Evolutionary conservation across 2,797 vertebrate species (phyloP).

Genomic region (Lepilemur septentrionalis): DNA sequence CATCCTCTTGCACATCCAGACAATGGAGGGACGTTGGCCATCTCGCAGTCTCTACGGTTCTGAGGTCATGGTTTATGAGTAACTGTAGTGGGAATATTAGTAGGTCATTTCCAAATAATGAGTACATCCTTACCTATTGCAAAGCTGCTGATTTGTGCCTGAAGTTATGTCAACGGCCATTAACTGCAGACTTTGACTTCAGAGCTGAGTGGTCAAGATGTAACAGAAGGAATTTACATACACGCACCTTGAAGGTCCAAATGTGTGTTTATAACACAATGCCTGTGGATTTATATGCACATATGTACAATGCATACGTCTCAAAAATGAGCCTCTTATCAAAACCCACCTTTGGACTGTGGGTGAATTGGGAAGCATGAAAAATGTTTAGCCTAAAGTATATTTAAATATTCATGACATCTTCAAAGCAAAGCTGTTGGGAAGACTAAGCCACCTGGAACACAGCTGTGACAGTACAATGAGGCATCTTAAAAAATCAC

Average conservation of each 20-base stretch:
- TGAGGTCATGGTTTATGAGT: not conserved
- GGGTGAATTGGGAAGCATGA: constrained; percentile 55
- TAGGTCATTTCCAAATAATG: not conserved
- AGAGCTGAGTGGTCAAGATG: not conserved
- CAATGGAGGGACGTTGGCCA: not conserved
- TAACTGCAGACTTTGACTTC: constrained; percentile 22
- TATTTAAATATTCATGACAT: constrained; percentile 73
- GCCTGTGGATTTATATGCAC: constrained; percentile 1
- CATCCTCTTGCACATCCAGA: not conserved
- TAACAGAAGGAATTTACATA: constrained; percentile 44
- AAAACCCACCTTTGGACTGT: constrained; percentile 51
- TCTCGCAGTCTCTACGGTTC: not conserved
- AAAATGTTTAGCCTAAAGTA: constrained; percentile 66
- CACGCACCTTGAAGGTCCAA: not conserved
- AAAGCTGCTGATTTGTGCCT: not conserved
- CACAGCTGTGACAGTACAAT: constrained; percentile 39
- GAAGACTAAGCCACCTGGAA: constrained; percentile 64
- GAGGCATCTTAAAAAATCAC: constrained; percentile 8
- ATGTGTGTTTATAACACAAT: not conserved
- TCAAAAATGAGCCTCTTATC: constrained; percentile 38
- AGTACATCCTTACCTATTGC: not conserved
- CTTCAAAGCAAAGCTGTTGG: constrained; percentile 65
- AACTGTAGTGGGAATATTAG: not conserved
- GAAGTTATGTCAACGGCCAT: not conserved
- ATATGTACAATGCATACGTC: not conserved